These are phyloP conservation scores for Paratrypauchen microcephalus DNA, from an alignment of 2,797 vertebrate genomes.

Conservation along the genomic window DNA sequence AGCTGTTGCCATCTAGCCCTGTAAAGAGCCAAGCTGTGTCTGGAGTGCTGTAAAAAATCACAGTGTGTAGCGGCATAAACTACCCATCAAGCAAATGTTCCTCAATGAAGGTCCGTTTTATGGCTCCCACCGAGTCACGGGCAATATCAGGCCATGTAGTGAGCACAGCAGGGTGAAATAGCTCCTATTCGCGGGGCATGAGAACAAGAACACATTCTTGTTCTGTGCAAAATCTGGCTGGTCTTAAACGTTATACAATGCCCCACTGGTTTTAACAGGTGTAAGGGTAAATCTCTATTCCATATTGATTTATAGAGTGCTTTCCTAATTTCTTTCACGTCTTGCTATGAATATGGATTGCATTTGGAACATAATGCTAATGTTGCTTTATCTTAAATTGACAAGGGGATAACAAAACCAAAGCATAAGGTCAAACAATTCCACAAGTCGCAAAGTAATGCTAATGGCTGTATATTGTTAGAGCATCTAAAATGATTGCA, in stretches of 20 bases:
- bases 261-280: conserved; percentile 53
- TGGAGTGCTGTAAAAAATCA: conserved; percentile 49
- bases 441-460: neutral
- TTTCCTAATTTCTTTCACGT: neutral
- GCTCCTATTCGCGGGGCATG: conserved; percentile 52
- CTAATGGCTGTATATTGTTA: neutral
- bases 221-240: conserved; percentile 34
- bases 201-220: conserved; percentile 60
- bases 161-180: conserved; percentile 55
- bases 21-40: conserved; percentile 49
- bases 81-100: conserved; percentile 45
- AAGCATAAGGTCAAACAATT: neutral
- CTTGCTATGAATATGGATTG: neutral
- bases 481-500: neutral
- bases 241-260: neutral
- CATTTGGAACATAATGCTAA: too few relatives aligned
- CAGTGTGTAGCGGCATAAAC: conserved; percentile 38
- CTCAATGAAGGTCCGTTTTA: conserved; percentile 40
- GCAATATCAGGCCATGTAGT: conserved; percentile 53
- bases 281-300: neutral
- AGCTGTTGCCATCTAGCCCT: conserved; percentile 53
- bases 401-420: too few relatives aligned
- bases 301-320: neutral
- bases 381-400: too few relatives aligned
- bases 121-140: conserved; percentile 43